phyloP scores from a whole-genome alignment of 2,113 vertebrate species.

The Engystomops pustulosus region DNA sequence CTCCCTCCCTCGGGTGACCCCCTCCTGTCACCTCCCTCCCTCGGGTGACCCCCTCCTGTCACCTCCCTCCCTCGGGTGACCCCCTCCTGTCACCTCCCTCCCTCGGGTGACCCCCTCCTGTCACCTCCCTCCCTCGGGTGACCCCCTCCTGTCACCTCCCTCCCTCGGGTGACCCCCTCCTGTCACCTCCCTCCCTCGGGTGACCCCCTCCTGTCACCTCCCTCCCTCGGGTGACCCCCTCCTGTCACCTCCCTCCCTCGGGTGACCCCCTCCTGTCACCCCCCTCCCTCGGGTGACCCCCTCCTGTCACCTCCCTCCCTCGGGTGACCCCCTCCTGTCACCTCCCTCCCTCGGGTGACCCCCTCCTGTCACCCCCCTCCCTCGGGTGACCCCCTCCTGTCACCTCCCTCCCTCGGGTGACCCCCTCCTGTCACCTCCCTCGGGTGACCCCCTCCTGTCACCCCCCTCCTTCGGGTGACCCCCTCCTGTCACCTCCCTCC shows the following conservation, averaged over 20 bases:
- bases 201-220: not conserved
- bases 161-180: not conserved
- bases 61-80: not conserved
- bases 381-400: not conserved
- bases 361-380: not conserved
- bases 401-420: too few relatives aligned
- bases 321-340: not conserved
- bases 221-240: not conserved
- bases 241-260: conserved; percentile 71
- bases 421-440: not conserved
- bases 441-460: not conserved
- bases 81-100: not conserved
- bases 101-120: not conserved
- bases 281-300: not conserved
- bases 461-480: not conserved
- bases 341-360: too few relatives aligned
- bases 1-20: not conserved
- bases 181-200: not conserved
- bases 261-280: conserved; percentile 60
- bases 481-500: not conserved
- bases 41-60: conserved; percentile 70
- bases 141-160: not conserved
- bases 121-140: not conserved
- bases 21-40: conserved; percentile 63
- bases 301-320: not conserved